Base-by-base conservation (phyloP, 2,113 vertebrate species). In the Osmerus mordax region DNA sequence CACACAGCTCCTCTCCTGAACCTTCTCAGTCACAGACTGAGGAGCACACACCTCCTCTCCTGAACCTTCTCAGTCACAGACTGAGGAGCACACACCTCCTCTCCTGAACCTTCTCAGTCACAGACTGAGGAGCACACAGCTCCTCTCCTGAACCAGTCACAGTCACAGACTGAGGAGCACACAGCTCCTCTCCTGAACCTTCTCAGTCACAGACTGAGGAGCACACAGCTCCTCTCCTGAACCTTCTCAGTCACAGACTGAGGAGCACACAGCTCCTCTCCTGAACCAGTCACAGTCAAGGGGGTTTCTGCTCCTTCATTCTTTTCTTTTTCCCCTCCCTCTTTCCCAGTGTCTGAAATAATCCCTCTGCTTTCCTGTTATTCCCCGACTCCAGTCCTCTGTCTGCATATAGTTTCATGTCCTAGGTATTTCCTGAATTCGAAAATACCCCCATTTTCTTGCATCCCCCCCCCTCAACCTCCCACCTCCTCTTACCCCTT, bases 351-450 rank as follows among this genome's bases (percentile, higher is more conserved):
- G 81, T 88, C 78, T 87, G 71, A 86, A 87, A 88, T 83, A 89
- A 89, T 88, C 72, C 36, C 81, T 84, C 80, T 78, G 21, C 72
- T 87, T 85, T 90, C 89, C 92, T 92, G 85, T 81, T 87, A 87
- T 90, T 87, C 68, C 70, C 67, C 74, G 70, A 73, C 80, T 84
- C 79, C 73, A 74, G 78, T 78, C 80, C 67, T 86, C 78, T 78
- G 84, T 87, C 52, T 56, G 82, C 82, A 28, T 85, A 52, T 70
- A 76, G 71, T 85, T 80, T 86, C 87, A 92, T 81, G 86, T 90
- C 89, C 69, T 70, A 89, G 89, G 82, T 87, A 93, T 92, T 92
- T 93, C 87, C 85, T 89, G 86, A 84, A 78, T 78, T 82, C 78
- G 67, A 78, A 86, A 90, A 86, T 78, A 80, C 67, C 52, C 79